These are phyloP conservation scores for Coregonus clupeaformis DNA, from an alignment of 2,113 vertebrate species.

Conservation along the genomic window DNA sequence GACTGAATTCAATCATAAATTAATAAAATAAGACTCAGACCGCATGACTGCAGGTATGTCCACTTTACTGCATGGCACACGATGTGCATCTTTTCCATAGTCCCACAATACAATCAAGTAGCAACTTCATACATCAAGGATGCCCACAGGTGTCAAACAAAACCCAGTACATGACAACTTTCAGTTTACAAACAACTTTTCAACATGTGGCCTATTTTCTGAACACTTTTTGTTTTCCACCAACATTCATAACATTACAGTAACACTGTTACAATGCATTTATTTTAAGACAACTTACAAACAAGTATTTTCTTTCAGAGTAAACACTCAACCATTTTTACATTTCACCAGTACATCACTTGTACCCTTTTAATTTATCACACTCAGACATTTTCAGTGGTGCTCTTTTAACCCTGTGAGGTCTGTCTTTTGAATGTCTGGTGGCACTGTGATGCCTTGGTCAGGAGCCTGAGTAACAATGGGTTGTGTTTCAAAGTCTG, in stretches of 20 bases:
- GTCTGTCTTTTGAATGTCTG: neutral
- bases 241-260: too few species aligned
- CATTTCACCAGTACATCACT: too few species aligned
- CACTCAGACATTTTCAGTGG: neutral
- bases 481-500: neutral
- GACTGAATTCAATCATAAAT: too few species aligned
- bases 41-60: too few species aligned
- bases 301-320: too few species aligned
- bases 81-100: neutral
- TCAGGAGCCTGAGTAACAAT: neutral
- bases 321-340: too few species aligned
- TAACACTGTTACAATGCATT: too few species aligned
- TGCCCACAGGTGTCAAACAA: neutral
- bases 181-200: too few species aligned
- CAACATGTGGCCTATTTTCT: too few species aligned
- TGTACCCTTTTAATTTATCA: neutral
- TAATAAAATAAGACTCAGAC: neutral
- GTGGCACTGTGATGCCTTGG: neutral
- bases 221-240: too few species aligned
- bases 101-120: neutral
- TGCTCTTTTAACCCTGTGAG: neutral
- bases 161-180: too few species aligned
- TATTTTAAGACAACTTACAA: too few species aligned
- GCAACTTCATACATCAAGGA: neutral
- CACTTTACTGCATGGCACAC: neutral